phyloP scores from a whole-genome alignment of 2,888 invertebrate genomes.

The Azorinus chamasolen region DNA sequence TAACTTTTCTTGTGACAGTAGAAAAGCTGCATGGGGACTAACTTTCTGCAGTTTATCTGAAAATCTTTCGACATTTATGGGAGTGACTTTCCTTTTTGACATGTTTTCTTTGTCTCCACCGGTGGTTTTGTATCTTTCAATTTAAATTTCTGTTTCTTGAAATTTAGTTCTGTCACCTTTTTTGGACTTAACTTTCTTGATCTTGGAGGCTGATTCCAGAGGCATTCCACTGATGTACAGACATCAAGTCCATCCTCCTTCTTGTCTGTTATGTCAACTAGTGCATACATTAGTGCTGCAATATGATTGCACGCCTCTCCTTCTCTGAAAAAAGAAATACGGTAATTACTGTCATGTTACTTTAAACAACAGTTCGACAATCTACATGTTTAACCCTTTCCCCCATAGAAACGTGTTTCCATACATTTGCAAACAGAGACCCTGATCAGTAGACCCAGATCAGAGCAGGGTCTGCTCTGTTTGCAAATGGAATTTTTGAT shows the following conservation, averaged over 20 bases:
- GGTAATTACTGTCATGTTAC: no score
- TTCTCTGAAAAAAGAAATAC: conserved; percentile 22
- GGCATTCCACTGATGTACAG: conserved; percentile 25
- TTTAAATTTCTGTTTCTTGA: conserved; percentile 16
- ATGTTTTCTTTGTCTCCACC: neutral
- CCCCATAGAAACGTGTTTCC: no score
- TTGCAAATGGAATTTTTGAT: no score
- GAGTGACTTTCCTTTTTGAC: no score
- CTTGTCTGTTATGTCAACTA: conserved; percentile 34
- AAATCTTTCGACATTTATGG: neutral
- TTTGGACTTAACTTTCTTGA: conserved; percentile 33
- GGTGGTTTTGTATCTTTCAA: no score
- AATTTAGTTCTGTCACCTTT: neutral
- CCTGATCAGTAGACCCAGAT: no score
- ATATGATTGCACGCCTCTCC: conserved; percentile 38
- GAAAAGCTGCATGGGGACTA: neutral
- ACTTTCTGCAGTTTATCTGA: neutral
- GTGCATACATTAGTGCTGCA: conserved; percentile 30
- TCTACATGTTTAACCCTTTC: no score
- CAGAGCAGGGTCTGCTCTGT: no score
- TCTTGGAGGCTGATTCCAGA: conserved; percentile 36
- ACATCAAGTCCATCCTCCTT: conserved; percentile 30
- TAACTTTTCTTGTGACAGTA: neutral
- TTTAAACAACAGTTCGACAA: no score
- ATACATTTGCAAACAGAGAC: no score